Evolutionary conservation across 2,113 vertebrate species (phyloP), one percentile per base, ranked within the genome.

Genomic region (Choloepus hoffmanni): DNA sequence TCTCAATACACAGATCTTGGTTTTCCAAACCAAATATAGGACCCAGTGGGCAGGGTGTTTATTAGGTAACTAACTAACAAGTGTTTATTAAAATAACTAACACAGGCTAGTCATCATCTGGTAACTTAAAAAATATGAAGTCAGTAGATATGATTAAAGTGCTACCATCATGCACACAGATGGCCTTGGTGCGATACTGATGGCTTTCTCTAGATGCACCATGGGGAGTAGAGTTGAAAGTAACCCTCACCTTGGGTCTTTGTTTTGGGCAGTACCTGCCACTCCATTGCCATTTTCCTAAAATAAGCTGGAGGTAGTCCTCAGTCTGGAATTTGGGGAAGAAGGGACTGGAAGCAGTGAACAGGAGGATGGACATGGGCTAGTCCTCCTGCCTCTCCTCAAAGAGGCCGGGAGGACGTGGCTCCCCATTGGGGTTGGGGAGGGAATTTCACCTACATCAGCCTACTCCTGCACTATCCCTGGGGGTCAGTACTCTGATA

Each of bases 401-500:
- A 2, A 24, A 5, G 43, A 23, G 16, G 3, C 43, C 58, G 0
- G 63, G 58, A 16, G 18, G 5, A 18, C 58, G 0, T 0, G 1
- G 45, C 55, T 33, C 26, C 43, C 63, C 21, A 0, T 3, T 1
- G 33, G 60, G n/a, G 3, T 23, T 21, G 21, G 60, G 28, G 79
- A 4, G 0, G 0, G 9, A 0, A 12, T 43, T n/a, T n/a, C n/a
- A 21, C 16, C 16, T 0, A 10, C 30, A 4, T 36, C 36, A 5
- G 16, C 55, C 43, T 15, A 11, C 8, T 0, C 1, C 4, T 23
- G 36, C 10, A 0, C 18, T 10, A 9, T 21, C 14, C 36, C 50
- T 30, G 21, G 30, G 45, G n/a, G 53, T 55, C 92, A 33, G 18
- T 11, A 33, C 13, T 48, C 55, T 33, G 30, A 53, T 1, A 2